Conservation (phyloP, 2,797 vertebrate genomes). For the Heliangelus exortis region DNA sequence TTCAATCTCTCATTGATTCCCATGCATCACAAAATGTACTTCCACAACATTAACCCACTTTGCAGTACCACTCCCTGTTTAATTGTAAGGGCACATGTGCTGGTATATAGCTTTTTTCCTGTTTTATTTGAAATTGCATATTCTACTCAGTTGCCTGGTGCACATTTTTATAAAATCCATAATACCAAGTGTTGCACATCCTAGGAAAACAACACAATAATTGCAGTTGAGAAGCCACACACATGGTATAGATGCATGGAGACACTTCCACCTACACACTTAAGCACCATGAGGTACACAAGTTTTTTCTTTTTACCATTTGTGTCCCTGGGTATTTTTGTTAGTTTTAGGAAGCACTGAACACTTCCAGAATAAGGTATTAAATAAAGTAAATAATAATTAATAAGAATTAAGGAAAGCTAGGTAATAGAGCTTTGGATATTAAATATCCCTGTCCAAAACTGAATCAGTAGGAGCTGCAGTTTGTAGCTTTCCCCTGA, state of each 20-base stretch:
- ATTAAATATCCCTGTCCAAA: neutral
- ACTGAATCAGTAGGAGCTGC: neutral
- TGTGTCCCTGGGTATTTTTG: neutral
- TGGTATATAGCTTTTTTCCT: neutral
- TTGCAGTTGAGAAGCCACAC: neutral
- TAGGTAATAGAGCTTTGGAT: neutral
- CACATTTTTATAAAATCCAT: neutral
- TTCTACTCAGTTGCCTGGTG: neutral
- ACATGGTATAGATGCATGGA: neutral
- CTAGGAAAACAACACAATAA: neutral
- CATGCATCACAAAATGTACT: neutral
- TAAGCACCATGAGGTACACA: neutral
- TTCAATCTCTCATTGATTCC: neutral
- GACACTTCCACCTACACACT: neutral
- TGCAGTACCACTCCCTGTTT: fast-evolving
- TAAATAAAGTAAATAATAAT: neutral
- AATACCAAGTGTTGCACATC: neutral
- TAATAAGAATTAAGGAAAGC: neutral
- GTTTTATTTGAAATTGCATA: neutral
- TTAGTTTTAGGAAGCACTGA: neutral
- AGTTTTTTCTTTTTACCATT: neutral
- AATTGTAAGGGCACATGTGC: neutral
- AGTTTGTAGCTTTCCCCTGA: neutral
- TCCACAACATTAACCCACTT: neutral
- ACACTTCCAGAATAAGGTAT: neutral